Evolutionary conservation across 2,888 invertebrate species (phyloP).

Genomic region (Eilema caniola): DNA sequence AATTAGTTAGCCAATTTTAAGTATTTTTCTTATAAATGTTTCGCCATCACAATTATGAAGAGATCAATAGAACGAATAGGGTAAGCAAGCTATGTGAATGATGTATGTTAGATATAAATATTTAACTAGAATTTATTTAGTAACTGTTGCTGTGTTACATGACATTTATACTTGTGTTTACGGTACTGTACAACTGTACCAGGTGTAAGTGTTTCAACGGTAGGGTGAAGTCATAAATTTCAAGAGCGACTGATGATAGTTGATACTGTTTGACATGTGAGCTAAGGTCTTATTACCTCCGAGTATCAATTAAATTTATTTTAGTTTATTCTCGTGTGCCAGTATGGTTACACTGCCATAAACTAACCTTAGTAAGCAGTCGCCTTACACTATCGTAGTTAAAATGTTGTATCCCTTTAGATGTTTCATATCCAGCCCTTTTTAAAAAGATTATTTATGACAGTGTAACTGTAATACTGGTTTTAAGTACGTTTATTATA

Average conservation of each 20-base stretch:
- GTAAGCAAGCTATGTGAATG: slow-evolving; percentile 66
- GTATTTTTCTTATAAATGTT: slow-evolving; percentile 64
- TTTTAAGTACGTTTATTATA: slow-evolving; percentile 78
- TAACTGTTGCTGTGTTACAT: slow-evolving; percentile 78
- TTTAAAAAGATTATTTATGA: slow-evolving; percentile 52
- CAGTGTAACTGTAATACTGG: slow-evolving; percentile 68
- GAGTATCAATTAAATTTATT: slow-evolving; percentile 85
- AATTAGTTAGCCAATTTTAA: slow-evolving; percentile 82
- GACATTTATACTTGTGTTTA: slow-evolving; percentile 63
- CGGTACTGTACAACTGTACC: slow-evolving; percentile 66
- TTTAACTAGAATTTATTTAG: slow-evolving; percentile 76
- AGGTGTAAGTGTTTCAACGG: slow-evolving; percentile 59
- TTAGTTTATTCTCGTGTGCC: slow-evolving; percentile 72
- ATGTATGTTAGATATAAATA: slow-evolving; percentile 75
- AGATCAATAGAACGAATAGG: slow-evolving; percentile 73
- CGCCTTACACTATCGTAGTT: slow-evolving; percentile 27
- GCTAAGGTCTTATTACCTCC: slow-evolving; percentile 86
- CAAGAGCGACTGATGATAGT: slow-evolving; percentile 80
- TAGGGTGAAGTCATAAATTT: slow-evolving; percentile 64
- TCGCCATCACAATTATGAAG: slow-evolving; percentile 82
- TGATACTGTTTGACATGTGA: slow-evolving; percentile 81
- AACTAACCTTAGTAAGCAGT: slow-evolving; percentile 28
- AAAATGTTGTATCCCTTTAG: slow-evolving; percentile 38
- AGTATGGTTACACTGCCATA: slow-evolving; percentile 65
- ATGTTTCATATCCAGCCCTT: slow-evolving; percentile 49